These are phyloP conservation scores for Portunus trituberculatus DNA, from an alignment of 1,140 invertebrate genomes.

Conservation along the genomic window DNA sequence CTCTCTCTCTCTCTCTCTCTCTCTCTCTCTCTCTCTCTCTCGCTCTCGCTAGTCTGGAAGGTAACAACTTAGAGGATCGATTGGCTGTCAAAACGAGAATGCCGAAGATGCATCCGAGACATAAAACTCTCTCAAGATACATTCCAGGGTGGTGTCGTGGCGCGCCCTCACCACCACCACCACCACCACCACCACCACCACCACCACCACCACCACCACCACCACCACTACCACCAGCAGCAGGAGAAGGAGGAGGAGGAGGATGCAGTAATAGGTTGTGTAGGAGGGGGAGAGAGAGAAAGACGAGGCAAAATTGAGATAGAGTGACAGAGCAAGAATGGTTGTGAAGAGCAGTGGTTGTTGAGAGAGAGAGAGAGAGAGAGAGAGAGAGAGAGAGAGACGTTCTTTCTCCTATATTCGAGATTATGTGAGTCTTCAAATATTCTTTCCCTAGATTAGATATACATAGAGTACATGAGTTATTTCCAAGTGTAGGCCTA, in stretches of 20 bases:
- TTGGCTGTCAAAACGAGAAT: not conserved
- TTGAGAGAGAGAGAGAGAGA: not conserved
- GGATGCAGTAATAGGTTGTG: not conserved
- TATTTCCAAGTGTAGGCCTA: too few relatives aligned
- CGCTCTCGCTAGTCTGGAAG: not conserved
- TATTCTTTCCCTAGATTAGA: not conserved
- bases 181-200: too few relatives aligned
- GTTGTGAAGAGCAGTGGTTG: too few relatives aligned
- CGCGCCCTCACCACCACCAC: not conserved
- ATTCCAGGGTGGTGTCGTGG: not conserved
- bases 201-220: too few relatives aligned
- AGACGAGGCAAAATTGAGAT: not conserved
- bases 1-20: too few relatives aligned
- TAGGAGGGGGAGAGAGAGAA: not conserved
- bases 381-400: constrained; percentile 7
- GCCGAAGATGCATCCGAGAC: not conserved
- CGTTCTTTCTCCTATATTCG: not conserved
- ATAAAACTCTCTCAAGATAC: not conserved
- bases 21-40: too few relatives aligned
- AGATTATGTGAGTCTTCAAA: not conserved
- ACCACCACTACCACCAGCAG: too few relatives aligned
- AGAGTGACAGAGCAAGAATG: too few relatives aligned
- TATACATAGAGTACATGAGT: too few relatives aligned
- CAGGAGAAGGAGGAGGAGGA: not conserved
- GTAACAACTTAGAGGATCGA: not conserved